Evolutionary conservation across 2,888 invertebrate species (phyloP).

Genomic region (Acanthosepion pharaonis): DNA sequence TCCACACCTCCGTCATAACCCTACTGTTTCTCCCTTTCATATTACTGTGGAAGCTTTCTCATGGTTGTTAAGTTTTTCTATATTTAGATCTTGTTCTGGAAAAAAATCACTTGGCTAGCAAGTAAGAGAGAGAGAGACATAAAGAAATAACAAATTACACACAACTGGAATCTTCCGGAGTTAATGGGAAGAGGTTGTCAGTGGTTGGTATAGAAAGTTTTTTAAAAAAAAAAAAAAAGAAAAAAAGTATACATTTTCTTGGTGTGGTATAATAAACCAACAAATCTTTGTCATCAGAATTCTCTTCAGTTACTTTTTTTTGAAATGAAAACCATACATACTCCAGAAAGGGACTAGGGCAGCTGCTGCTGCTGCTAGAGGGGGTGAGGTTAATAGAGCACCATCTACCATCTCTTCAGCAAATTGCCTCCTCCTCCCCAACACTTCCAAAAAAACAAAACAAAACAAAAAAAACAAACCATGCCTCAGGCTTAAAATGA

Average conservation of each 20-base stretch:
- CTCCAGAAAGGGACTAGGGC: not conserved
- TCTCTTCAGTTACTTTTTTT: not conserved
- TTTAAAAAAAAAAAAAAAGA: too few species aligned
- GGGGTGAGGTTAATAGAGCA: not conserved
- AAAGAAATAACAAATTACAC: not conserved
- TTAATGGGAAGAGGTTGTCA: not conserved
- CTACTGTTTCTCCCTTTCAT: not conserved
- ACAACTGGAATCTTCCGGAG: not conserved
- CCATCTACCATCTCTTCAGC: not conserved
- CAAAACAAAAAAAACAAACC: too few species aligned
- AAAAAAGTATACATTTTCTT: not conserved
- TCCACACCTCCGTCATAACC: not conserved
- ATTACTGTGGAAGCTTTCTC: not conserved
- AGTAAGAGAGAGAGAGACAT: not conserved
- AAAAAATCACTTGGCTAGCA: constrained; percentile 4
- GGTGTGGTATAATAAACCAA: not conserved
- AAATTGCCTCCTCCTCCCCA: not conserved
- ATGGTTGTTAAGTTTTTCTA: not conserved
- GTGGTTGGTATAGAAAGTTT: not conserved
- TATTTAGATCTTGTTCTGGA: constrained; percentile 33
- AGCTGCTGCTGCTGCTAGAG: not conserved
- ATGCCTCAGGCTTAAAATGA: too few species aligned
- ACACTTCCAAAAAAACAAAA: too few species aligned
- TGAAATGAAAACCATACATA: not conserved
- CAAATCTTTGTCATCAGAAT: not conserved